Percentiles rank a stretch among this genome's conserved stretches.
Conservation (phyloP, 2,113 vertebrate species). For the Epinephelus fuscoguttatus region DNA sequence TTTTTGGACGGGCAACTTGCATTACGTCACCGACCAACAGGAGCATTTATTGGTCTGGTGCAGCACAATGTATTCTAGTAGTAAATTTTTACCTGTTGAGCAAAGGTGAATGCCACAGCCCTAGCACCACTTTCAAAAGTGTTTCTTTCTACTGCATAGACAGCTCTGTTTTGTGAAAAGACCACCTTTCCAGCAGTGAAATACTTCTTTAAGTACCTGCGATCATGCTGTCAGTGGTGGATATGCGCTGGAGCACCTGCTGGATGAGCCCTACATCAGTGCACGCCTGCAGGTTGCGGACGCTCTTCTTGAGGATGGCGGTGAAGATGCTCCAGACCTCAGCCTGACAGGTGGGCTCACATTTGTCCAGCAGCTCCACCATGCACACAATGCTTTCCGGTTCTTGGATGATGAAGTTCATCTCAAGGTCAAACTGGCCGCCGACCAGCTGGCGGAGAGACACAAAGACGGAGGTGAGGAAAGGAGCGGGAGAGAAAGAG, state of each 20-base stretch:
- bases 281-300: slow-evolving; percentile 94
- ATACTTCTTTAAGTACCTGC: slow-evolving; percentile 86
- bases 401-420: slow-evolving; percentile 99
- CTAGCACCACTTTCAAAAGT: too few species aligned
- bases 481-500: neutral
- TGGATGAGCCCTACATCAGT: slow-evolving; percentile 94
- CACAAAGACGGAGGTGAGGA: neutral
- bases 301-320: slow-evolving; percentile 96
- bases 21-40: too few species aligned
- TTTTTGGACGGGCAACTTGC: too few species aligned
- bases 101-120: too few species aligned
- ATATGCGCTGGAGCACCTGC: slow-evolving; percentile 90
- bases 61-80: too few species aligned
- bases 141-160: too few species aligned
- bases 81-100: too few species aligned
- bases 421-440: slow-evolving; percentile 97
- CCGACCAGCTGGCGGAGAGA: slow-evolving; percentile 89
- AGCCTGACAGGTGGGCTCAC: slow-evolving; percentile 94
- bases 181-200: too few species aligned
- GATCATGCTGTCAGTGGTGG: slow-evolving; percentile 92
- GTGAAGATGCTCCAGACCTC: slow-evolving; percentile 99
- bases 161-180: too few species aligned
- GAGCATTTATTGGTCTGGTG: too few species aligned
- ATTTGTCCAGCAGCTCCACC: slow-evolving; percentile 95
- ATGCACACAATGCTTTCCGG: slow-evolving; percentile 93